Evolutionary conservation across 35 echinoderm and acorn worm genomes (phyloP).

Genomic region (Amphiura filiformis): DNA sequence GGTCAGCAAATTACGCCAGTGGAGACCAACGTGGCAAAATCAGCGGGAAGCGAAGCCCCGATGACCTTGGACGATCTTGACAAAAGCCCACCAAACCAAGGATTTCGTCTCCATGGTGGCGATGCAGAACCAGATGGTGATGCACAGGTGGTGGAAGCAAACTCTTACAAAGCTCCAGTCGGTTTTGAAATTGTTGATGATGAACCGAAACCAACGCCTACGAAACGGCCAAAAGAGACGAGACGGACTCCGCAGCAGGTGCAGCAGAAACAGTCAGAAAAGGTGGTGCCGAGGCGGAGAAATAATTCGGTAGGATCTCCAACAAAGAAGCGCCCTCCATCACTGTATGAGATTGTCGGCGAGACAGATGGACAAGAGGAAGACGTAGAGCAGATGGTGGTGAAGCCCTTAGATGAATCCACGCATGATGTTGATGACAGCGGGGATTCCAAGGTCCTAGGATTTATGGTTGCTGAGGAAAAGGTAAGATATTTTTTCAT

Average conservation of each 20-base stretch:
- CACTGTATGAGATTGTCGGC: slow-evolving; percentile 49
- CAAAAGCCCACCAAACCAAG: not conserved
- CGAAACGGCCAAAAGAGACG: not conserved
- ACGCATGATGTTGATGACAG: slow-evolving; percentile 6
- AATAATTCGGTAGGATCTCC: slow-evolving; percentile 17
- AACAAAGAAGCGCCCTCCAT: slow-evolving; percentile 26
- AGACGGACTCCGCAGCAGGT: not conserved
- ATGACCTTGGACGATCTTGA: not conserved
- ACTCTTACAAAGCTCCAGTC: not conserved
- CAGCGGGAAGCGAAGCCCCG: not conserved
- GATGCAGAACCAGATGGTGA: not conserved
- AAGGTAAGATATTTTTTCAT: slow-evolving; percentile 45
- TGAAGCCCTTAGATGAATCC: slow-evolving; percentile 38
- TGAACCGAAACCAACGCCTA: not conserved
- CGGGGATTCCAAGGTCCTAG: slow-evolving; percentile 39
- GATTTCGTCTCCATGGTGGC: not conserved
- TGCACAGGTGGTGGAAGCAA: not conserved
- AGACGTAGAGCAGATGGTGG: slow-evolving; percentile 1
- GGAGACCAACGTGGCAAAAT: not conserved
- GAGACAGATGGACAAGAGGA: slow-evolving; percentile 23
- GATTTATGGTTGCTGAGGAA: slow-evolving; percentile 82
- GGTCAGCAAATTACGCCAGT: not conserved
- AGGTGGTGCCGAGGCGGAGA: slow-evolving; percentile 12
- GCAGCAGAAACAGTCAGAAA: not conserved
- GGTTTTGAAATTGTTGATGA: not conserved